These are phyloP conservation scores for Oligia fasciuncula DNA, from an alignment of 2,888 invertebrate species.

Conservation along the genomic window DNA sequence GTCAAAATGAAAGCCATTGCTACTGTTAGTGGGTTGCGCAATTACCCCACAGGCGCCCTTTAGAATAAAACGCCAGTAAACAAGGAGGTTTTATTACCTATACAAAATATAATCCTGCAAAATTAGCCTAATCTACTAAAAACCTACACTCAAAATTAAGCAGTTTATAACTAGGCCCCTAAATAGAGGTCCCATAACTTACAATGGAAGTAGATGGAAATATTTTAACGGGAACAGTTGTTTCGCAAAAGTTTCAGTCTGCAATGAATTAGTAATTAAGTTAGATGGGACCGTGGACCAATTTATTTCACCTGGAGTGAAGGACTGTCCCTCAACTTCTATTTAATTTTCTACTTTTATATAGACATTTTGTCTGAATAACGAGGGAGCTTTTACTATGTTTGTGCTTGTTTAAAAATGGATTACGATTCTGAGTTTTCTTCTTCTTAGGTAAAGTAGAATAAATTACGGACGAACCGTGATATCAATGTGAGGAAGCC, in stretches of 20 bases:
- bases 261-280: slow-evolving; percentile 81
- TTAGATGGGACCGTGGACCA: slow-evolving; percentile 64
- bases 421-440: neutral
- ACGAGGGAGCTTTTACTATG: slow-evolving; percentile 7
- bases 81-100: slow-evolving; percentile 5
- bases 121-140: slow-evolving; percentile 31
- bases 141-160: slow-evolving; percentile 45
- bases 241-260: slow-evolving; percentile 77
- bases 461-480: neutral
- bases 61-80: slow-evolving; percentile 22
- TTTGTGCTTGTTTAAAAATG: slow-evolving; percentile 20
- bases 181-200: slow-evolving; percentile 49
- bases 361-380: slow-evolving; percentile 37
- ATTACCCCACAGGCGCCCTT: neutral
- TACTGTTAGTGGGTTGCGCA: neutral
- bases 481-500: neutral
- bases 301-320: slow-evolving; percentile 66
- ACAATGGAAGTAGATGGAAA: slow-evolving; percentile 58
- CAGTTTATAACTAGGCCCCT: slow-evolving; percentile 39
- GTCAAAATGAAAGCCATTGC: neutral
- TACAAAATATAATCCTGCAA: slow-evolving; percentile 32
- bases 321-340: slow-evolving; percentile 53
- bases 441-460: neutral
- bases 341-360: slow-evolving; percentile 43
- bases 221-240: slow-evolving; percentile 73